Percentiles rank a stretch among this genome's conserved stretches.
These are phyloP conservation scores for Phthorimaea operculella DNA, from an alignment of 1,140 invertebrate species.

Conservation along the genomic window DNA sequence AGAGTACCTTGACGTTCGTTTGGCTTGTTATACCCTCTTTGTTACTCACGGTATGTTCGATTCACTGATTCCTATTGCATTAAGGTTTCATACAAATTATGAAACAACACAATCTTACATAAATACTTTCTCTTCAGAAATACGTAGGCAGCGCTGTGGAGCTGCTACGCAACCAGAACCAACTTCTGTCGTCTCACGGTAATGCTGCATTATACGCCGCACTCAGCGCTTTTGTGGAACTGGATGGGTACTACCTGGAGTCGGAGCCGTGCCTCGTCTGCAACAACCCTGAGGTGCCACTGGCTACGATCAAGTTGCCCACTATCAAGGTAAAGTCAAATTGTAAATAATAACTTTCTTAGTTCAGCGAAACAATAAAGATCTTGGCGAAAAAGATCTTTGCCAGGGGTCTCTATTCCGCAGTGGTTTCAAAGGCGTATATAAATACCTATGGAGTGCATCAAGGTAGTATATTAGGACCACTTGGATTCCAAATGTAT, in stretches of 20 bases:
- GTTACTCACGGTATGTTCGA: too few relatives aligned
- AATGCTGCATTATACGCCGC: conserved; percentile 94
- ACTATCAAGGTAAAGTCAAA: conserved; percentile 81
- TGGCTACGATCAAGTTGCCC: conserved; percentile 91
- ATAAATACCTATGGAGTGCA: too few relatives aligned
- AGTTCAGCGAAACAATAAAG: too few relatives aligned
- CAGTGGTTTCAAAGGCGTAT: too few relatives aligned
- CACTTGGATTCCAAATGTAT: too few relatives aligned
- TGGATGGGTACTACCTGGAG: conserved; percentile 97
- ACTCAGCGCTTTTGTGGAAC: conserved; percentile 90
- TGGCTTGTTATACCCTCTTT: too few relatives aligned
- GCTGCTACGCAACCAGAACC: conserved; percentile 88
- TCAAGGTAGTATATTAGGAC: too few relatives aligned
- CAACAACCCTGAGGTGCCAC: conserved; percentile 96
- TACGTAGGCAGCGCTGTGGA: conserved; percentile 89
- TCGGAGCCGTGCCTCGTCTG: conserved; percentile 97
- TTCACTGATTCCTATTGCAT: too few relatives aligned
- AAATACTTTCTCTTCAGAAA: conserved; percentile 52
- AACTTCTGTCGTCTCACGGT: conserved; percentile 88
- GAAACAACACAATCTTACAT: not conserved
- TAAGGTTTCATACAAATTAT: too few relatives aligned
- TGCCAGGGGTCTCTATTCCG: too few relatives aligned
- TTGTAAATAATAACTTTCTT: not conserved
- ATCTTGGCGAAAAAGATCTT: too few relatives aligned
- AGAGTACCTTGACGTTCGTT: too few relatives aligned